Evolutionary conservation across 2,113 vertebrate species (phyloP), one percentile per base, ranked within the genome.

Genomic region (Naja naja): DNA sequence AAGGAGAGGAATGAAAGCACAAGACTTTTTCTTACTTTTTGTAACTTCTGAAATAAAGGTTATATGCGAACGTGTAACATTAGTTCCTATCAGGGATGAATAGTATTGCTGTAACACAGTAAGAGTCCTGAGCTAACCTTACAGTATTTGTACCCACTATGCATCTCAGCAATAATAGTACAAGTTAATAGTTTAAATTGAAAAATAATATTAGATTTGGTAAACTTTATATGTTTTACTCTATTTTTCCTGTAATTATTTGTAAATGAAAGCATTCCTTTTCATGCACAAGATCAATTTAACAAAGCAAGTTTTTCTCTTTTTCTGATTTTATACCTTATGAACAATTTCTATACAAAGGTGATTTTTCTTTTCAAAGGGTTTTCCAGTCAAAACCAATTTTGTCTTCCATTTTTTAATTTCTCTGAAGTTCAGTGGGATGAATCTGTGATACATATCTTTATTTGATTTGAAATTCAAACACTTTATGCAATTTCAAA

Each of bases 311-410:
- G 2, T 81, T 39, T 81, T 81, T 30, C 20, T 89, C n/a, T 89
- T 56, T 39, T 55, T 16, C 88, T 89, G 22, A 89, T 12, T 89
- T 39, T 87, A 58, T 8, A 47, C 18, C 6, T 39, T 81, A 81
- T 39, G 34, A 39, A 39, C 18, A 81, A 81, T 39, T 81, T 39
- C 69, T 81, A 56, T 56, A 55, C n/a, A 16, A 56, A 10, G 53
- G 16, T 88, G 16, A 25, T 18, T 49, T 4, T 87, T 55, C n/a
- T 89, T 91, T 34, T 60, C n/a, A 34, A 85, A 85, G 45, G 18
- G 5, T 34, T 20, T 90, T 34, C 47, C 52, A 55, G 92, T 88
- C 93, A 93, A 52, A 94, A 85, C 91, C 91, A 88, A 49, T 8
- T 2, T 60, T 27, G 25, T 47, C 47, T 55, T 20, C 89, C 69